These are phyloP conservation scores for Dolichallabes microphthalmus DNA, from an alignment of 2,113 vertebrate species.

Conservation along the genomic window DNA sequence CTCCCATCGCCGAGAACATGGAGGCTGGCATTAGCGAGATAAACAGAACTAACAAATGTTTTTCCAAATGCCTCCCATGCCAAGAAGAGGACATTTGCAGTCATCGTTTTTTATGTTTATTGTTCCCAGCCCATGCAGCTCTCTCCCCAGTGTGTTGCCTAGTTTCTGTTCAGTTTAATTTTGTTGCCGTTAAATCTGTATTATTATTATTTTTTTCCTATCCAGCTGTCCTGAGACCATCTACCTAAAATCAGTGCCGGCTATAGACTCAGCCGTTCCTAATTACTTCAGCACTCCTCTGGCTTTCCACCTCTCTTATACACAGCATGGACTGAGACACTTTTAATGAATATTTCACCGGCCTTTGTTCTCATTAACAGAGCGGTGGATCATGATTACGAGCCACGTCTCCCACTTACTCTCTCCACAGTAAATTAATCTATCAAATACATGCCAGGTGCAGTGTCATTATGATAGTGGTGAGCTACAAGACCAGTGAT, in stretches of 20 bases:
- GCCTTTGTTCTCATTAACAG: slow-evolving; percentile 71
- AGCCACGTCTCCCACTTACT: slow-evolving; percentile 44
- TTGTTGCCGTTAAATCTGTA: neutral
- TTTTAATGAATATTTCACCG: slow-evolving; percentile 79
- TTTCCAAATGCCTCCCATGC: neutral
- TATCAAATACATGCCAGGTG: slow-evolving; percentile 55
- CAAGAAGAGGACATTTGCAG: slow-evolving; percentile 7
- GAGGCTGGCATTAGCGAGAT: slow-evolving; percentile 1
- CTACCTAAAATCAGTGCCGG: slow-evolving; percentile 41
- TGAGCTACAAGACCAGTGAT: neutral
- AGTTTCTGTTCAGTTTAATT: neutral
- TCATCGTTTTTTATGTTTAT: slow-evolving; percentile 23
- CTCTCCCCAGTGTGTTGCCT: neutral
- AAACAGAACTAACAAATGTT: slow-evolving; percentile 9
- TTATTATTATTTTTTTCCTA: neutral
- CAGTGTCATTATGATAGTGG: neutral
- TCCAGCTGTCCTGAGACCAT: slow-evolving; percentile 32
- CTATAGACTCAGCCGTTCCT: slow-evolving; percentile 42
- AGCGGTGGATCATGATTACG: slow-evolving; percentile 70
- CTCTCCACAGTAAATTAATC: slow-evolving; percentile 66
- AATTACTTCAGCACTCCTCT: slow-evolving; percentile 51
- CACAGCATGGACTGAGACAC: slow-evolving; percentile 64
- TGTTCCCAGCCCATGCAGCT: neutral
- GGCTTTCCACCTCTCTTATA: slow-evolving; percentile 35
- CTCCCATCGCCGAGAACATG: neutral